A percentile compares a stretch with the other conserved stretches of the same genome.
phyloP scores from a whole-genome alignment of 2,888 invertebrate species.

The Eustalomyia histrio region DNA sequence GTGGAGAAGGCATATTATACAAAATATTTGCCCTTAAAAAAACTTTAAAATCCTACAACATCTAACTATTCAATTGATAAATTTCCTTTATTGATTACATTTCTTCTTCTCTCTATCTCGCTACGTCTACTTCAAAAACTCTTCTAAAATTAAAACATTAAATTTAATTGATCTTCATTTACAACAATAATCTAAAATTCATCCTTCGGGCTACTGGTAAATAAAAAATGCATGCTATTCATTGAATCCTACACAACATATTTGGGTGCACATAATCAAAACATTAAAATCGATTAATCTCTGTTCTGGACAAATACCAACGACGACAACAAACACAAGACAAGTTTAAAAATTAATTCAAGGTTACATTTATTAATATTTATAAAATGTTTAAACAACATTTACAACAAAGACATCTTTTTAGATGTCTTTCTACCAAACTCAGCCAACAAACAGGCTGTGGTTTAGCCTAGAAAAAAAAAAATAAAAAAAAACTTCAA shows the following conservation, averaged over 20 bases:
- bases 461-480: not conserved
- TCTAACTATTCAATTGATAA: slow-evolving; percentile 35
- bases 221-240: slow-evolving; percentile 21
- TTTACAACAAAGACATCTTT: slow-evolving; percentile 15
- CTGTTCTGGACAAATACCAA: slow-evolving; percentile 46
- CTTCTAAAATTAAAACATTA: slow-evolving; percentile 58
- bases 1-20: no score
- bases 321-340: slow-evolving; percentile 47
- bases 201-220: slow-evolving; percentile 55
- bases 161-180: slow-evolving; percentile 64
- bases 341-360: slow-evolving; percentile 74
- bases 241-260: slow-evolving; percentile 24
- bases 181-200: slow-evolving; percentile 58
- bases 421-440: not conserved
- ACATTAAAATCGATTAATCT: slow-evolving; percentile 63
- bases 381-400: slow-evolving; percentile 59
- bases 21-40: no score
- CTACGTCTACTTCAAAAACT: not conserved
- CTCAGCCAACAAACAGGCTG: slow-evolving; percentile 19
- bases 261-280: slow-evolving; percentile 52
- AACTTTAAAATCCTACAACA: no score
- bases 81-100: slow-evolving; percentile 37
- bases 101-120: slow-evolving; percentile 11
- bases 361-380: slow-evolving; percentile 76
- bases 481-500: slow-evolving; percentile 16